These are phyloP conservation scores for Halictus rubicundus DNA, from an alignment of 1,140 invertebrate genomes.

Conservation along the genomic window DNA sequence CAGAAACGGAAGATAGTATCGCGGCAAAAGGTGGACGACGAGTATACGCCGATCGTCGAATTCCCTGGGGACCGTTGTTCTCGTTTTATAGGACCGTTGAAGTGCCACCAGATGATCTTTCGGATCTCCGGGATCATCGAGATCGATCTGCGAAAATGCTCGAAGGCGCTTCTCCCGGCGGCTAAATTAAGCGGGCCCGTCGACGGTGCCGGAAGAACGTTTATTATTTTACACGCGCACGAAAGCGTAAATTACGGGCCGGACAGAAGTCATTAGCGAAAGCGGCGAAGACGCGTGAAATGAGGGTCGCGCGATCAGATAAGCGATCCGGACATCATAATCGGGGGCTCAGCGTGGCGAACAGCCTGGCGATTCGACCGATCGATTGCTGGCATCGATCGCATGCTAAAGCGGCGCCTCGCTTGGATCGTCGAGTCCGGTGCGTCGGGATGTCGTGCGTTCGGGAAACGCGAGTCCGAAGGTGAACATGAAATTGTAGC, in stretches of 20 bases:
- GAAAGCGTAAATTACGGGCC: constrained; percentile 12
- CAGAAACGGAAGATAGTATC: background rate
- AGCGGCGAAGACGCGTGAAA: background rate
- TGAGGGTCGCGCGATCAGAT: constrained; percentile 32
- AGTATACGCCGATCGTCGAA: background rate
- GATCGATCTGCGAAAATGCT: background rate
- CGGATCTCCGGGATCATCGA: background rate
- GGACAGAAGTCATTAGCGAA: constrained; percentile 18
- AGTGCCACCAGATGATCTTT: background rate
- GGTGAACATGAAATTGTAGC: background rate
- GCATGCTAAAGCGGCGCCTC: constrained; percentile 28
- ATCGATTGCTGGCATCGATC: constrained; percentile 8
- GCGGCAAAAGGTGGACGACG: background rate
- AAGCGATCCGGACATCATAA: constrained; percentile 40
- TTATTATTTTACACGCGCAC: constrained; percentile 21
- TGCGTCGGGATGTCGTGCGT: too few relatives aligned
- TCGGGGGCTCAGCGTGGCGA: constrained; percentile 8
- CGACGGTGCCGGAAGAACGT: constrained; percentile 30
- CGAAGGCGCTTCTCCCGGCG: background rate
- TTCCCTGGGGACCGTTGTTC: background rate
- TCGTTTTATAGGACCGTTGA: background rate
- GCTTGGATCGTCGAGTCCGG: background rate
- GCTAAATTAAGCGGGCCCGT: background rate
- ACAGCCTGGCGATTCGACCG: background rate
- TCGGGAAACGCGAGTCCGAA: background rate